Evolutionary conservation across 2,113 vertebrate genomes (phyloP), one percentile per base, ranked within the genome.

Genomic region (Melanostigma gelatinosum): DNA sequence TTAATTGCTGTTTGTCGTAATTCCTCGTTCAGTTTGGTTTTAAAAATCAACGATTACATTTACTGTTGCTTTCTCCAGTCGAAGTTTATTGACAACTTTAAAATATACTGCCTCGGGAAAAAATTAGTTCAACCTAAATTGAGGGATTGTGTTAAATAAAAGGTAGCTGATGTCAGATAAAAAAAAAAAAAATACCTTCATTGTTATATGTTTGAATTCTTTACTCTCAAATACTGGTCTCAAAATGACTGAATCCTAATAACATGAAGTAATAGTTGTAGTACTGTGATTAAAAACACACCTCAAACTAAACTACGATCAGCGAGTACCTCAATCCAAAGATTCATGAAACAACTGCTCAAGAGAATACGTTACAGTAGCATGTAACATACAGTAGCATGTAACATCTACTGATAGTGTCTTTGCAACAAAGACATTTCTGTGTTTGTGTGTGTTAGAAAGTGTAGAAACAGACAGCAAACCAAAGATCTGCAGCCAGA

Each of bases 251-350:
- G 34, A 61, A 38, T 42, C n/a, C 8, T 58, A 27, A 24, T 13
- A 13, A 16, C 24, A 48, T 24, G 6, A 24, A 11, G 48, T 24
- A 8, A 34, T 52, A 15, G 22, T 22, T 18, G 22, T 24, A 24
- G 6, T 15, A 20, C 24, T 40, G 4, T 60, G 6, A 13, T 34
- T 52, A 27, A 64, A 64, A 48, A n/a, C 18, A 1, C 16, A 38
- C 34, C 27, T 73, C 8, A 54, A 64, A 54, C 72, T 42, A 54
- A 64, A 64, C 60, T 42, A 54, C 20, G 6, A 40, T 63, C 18
- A 18, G 1, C 6, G 57, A 46, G 29, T 34, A 4, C 27, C 34
- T 34, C 8, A 12, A 4, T 34, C 29, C 48, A 69, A 16, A 38
- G 7, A 3, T 9, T 16, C 48, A 52, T 36, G 24, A 24, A 24